Base-by-base conservation (phyloP, 2,888 invertebrate species). In the Dyspetes luteomarginatus region DNA sequence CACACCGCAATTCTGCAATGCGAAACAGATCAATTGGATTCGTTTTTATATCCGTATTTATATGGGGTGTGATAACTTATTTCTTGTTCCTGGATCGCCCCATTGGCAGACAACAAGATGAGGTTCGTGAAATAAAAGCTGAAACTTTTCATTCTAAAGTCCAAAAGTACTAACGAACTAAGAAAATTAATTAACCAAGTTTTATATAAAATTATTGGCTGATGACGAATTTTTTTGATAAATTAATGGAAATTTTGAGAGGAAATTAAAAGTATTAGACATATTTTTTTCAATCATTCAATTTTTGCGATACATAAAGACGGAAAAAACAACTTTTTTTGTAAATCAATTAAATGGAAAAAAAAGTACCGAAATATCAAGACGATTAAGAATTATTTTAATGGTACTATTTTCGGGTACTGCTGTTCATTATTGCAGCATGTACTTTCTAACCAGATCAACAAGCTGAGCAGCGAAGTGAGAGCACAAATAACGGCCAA, bases 21-120 rank as follows among this genome's bases (percentile, higher is more conserved):
- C 91, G 91, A 87, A 91, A 91, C 86, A 89, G 87, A 88, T 90
- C 90, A 82, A 87, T 90, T 85, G 86, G 88, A 86, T 87, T 91
- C 86, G 85, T 91, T 85, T 90, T 91, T 82, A 84, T 92, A 86
- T 92, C 92, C 85, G 90, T 93, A 85, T 91, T 93, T 88, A 90
- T 94, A 90, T 94, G 94, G 94, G 93, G 93, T 88, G 92, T 93
- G 72, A 91, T 94, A 83, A 93, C 94, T 78, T 94, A 94, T 88
- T 93, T 93, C 88, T 91, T 93, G 78, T 93, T 94, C 86, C 90
- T 93, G 76, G 92, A 92, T 86, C 92, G 93, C 83, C 93, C 93
- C 50, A 88, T 91, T 60, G 91, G 90, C 85, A 90, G 88, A 83
- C 91, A 89, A 78, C 85, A 86, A 58, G 86, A 87, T 67, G 88